Evolutionary conservation across 1,140 invertebrate genomes (phyloP).

Genomic region (Olivierus martensii): DNA sequence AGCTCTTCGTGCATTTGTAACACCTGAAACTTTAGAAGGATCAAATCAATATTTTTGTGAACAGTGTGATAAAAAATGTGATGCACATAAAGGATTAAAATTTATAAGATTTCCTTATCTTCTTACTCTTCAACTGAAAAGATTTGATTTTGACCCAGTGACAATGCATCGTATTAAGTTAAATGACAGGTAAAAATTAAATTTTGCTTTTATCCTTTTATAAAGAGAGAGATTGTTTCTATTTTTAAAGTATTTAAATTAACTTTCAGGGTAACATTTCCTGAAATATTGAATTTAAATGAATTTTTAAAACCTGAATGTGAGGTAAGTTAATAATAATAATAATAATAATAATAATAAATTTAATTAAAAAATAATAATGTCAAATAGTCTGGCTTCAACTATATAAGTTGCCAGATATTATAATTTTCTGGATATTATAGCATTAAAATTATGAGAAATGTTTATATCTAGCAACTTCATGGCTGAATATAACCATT

Average conservation of each 20-base stretch:
- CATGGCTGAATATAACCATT: too few species aligned
- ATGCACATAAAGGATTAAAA: constrained; percentile 83
- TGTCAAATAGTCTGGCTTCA: too few species aligned
- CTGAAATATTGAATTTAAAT: constrained; percentile 66
- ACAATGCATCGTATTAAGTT: constrained; percentile 77
- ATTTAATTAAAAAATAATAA: too few species aligned
- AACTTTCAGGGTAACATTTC: constrained; percentile 61
- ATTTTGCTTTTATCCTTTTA: constrained; percentile 6
- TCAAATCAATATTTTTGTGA: constrained; percentile 85
- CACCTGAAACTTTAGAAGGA: constrained; percentile 69
- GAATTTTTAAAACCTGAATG: constrained; percentile 42
- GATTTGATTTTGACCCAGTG: constrained; percentile 82
- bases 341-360: too few species aligned
- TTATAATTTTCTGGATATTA: too few species aligned
- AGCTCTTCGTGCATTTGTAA: constrained; percentile 68
- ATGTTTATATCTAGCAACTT: too few species aligned
- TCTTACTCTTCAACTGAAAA: constrained; percentile 71
- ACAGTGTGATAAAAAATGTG: constrained; percentile 72
- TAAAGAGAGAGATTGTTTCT: background rate
- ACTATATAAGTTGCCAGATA: too few species aligned
- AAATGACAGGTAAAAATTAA: constrained; percentile 60
- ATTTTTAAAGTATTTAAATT: constrained; percentile 7
- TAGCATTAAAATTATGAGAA: too few species aligned
- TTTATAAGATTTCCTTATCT: constrained; percentile 80
- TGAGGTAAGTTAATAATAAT: constrained; percentile 15